Evolutionary conservation across 1,140 invertebrate genomes (phyloP), one percentile per base, ranked within the genome.

Genomic region (Drosophila setifemur): DNA sequence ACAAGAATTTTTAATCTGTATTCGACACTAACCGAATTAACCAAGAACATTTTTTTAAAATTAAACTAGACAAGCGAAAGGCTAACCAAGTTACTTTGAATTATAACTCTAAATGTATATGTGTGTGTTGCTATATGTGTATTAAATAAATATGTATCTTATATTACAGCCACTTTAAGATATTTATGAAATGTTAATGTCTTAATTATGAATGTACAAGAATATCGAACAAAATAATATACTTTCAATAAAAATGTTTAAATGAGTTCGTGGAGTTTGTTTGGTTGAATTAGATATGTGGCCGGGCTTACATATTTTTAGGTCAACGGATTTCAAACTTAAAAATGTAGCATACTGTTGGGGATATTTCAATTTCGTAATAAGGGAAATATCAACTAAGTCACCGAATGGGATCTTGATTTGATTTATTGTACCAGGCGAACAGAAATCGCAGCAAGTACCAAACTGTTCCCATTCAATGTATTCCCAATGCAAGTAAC

Each of bases 51-150:
- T 49, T 76, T 76, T 44, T 69, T 35, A 14, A 19, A 48, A 67
- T 26, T 16, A 37, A 60, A 47, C 53, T 66, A 57, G 43, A 60
- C 3, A 40, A 39, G 40, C 44, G 6, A 61, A 28, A 44, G n/a
- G n/a, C 16, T 44, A 43, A 37, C 39, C 54, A 40, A 12, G 29
- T 63, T 70, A 63, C 16, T 63, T 75, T 76, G 29, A 54, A 39
- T 50, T 69, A 60, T 64, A 33, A 42, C 47, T 66, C 44, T 66
- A 64, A 64, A 64, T 82, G 69, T 78, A 73, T 66, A 72, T 83
- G 74, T 86, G 68, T 72, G 71, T 85, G 78, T 83, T 83, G 74
- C 78, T 85, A 83, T 74, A 85, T 85, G 79, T 85, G 79, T 83
- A 73, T 70, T 58, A 70, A 73, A 79, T 35, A 29, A 70, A 58